phyloP scores from a whole-genome alignment of 2,797 vertebrate species.

The Sternotherus odoratus region DNA sequence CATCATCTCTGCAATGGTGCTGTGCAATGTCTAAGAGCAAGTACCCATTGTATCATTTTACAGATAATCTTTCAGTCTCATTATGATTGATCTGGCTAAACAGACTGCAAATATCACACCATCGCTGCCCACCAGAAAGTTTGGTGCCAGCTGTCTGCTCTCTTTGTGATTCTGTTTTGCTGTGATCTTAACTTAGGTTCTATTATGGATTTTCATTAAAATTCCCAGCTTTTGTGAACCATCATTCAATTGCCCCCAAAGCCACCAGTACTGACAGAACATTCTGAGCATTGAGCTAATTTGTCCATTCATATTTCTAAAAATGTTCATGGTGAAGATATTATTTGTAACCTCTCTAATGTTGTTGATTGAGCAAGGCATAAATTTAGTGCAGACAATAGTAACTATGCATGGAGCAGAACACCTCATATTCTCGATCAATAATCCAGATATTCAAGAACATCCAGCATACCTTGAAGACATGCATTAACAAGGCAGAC shows the following conservation, averaged over 20 bases:
- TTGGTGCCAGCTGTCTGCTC: neutral
- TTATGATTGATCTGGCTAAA: neutral
- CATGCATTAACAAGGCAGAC: neutral
- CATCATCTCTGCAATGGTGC: neutral
- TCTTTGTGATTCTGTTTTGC: neutral
- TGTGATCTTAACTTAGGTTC: neutral
- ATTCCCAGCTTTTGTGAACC: neutral
- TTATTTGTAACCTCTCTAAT: neutral
- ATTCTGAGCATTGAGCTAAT: neutral
- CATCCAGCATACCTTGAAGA: neutral
- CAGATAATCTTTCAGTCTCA: neutral
- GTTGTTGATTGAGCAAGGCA: neutral
- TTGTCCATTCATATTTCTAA: neutral
- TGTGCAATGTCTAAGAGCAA: slow-evolving; percentile 20
- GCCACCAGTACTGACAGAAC: neutral
- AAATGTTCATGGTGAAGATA: neutral
- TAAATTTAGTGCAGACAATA: neutral
- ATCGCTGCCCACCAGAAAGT: neutral
- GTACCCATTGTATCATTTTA: neutral
- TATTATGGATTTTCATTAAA: slow-evolving; percentile 1
- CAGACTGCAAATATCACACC: slow-evolving; percentile 18
- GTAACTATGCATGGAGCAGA: neutral
- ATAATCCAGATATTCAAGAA: neutral
- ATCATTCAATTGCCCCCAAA: neutral
- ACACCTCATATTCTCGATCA: neutral